Base-by-base conservation (phyloP, 2,888 invertebrate species). In the Harpalus rufipes region DNA sequence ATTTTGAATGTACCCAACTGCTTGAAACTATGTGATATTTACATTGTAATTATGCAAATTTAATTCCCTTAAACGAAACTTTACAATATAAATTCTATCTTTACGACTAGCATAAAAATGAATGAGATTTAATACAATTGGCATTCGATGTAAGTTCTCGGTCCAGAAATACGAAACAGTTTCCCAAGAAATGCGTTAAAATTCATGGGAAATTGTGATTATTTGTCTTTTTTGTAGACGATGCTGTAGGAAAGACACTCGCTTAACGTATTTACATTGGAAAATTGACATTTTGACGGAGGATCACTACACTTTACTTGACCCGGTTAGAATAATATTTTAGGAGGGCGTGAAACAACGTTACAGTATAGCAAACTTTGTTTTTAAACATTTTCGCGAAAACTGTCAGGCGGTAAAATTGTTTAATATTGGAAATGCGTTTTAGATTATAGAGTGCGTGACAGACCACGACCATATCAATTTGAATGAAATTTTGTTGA, bases 201-300 rank as follows among this genome's bases (percentile, higher is more conserved):
- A 68, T 68, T 68, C 68, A 68, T 68, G 68, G 68, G 39, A 68
- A 68, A 68, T 39, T 68, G 25, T n/a, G 25, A 39, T 68, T 68
- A 68, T 68, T 32, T 68, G 68, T 14, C 10, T 32, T 68, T 63
- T 68, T 39, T 68, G 14, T 39, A 32, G 21, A 7, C 8, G 63
- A 12, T 63, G 61, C 10, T 65, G 68, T 39, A 32, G 32, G 25
- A 25, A 18, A 25, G 68, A 68, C 68, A 68, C 39, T 12, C 68
- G 32, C 72, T 74, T 74, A 74, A 16, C 21, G 72, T 74, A 74
- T 74, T 74, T 74, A 74, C 72, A 74, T 74, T 74, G 14, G 68
- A 68, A 68, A 68, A 68, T 74, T 74, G 72, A 74, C 72, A 74
- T 74, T 74, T 74, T 74, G 72, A 74, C 72, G 72, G 44, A 74